Evolutionary conservation across 2,113 vertebrate species (phyloP).

Genomic region (Dicaeum eximium): DNA sequence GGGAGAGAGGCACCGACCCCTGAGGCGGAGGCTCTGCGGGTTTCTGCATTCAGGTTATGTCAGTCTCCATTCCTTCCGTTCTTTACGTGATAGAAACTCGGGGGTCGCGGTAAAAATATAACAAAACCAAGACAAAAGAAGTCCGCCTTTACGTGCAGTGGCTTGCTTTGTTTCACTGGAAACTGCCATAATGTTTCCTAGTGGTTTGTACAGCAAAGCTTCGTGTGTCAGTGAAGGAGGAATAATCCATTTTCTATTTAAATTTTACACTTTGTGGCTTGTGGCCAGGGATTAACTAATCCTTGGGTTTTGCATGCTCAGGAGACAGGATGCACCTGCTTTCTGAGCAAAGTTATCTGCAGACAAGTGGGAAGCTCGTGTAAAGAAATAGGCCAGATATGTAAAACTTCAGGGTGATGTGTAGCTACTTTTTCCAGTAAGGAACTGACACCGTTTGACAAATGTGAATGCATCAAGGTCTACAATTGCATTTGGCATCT

Average conservation of each 20-base stretch:
- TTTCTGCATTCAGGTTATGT: background rate
- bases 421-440: background rate
- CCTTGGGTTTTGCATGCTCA: background rate
- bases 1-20: background rate
- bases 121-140: background rate
- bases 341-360: background rate
- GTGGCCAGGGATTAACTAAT: background rate
- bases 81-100: too few species aligned
- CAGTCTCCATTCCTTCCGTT: background rate
- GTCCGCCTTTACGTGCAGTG: fast-evolving
- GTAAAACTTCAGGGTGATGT: background rate
- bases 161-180: background rate
- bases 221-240: background rate
- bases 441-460: background rate
- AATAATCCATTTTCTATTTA: background rate
- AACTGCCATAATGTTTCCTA: background rate
- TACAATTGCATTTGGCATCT: background rate
- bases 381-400: background rate
- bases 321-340: slow-evolving; percentile 27
- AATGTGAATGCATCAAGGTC: background rate
- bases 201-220: background rate
- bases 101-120: background rate
- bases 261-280: background rate
- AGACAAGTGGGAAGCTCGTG: background rate
- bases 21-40: background rate